Conservation (phyloP, 2,888 invertebrate species). For the Rapana venosa region DNA sequence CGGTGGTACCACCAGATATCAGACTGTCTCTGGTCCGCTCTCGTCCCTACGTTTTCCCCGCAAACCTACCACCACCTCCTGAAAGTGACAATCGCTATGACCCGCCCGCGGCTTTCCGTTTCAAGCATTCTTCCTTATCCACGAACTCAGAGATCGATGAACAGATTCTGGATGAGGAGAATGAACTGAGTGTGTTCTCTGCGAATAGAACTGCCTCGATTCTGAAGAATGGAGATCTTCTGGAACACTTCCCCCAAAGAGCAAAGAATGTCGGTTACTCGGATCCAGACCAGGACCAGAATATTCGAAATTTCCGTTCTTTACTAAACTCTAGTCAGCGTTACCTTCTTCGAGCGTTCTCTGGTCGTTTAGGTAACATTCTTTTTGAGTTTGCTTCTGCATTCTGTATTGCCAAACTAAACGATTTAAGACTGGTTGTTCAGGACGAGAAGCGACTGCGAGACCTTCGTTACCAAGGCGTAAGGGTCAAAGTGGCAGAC, state of each 20-base stretch:
- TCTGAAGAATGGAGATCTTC: not conserved
- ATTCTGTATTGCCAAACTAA: slow-evolving; percentile 12
- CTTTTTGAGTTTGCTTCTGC: slow-evolving; percentile 28
- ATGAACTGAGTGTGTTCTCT: not conserved
- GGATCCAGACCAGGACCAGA: not conserved
- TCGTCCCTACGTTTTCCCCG: too few relatives aligned
- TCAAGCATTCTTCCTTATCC: not conserved
- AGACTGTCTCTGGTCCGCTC: too few relatives aligned
- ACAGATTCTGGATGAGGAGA: not conserved
- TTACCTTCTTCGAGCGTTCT: not conserved
- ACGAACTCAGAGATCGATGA: not conserved
- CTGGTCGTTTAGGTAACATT: slow-evolving; percentile 27
- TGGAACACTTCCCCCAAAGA: not conserved
- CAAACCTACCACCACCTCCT: too few relatives aligned
- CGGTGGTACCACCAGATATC: not conserved
- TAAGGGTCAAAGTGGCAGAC: not conserved
- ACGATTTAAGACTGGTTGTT: not conserved
- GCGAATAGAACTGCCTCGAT: not conserved
- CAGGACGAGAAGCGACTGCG: not conserved
- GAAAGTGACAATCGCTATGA: too few relatives aligned
- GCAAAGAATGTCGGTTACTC: not conserved
- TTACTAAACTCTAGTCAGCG: not conserved
- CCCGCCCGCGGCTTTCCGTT: not conserved
- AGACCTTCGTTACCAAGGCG: not conserved
- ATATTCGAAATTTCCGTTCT: not conserved